Conservation (phyloP, 1,140 invertebrate species). For the Homarus americanus region DNA sequence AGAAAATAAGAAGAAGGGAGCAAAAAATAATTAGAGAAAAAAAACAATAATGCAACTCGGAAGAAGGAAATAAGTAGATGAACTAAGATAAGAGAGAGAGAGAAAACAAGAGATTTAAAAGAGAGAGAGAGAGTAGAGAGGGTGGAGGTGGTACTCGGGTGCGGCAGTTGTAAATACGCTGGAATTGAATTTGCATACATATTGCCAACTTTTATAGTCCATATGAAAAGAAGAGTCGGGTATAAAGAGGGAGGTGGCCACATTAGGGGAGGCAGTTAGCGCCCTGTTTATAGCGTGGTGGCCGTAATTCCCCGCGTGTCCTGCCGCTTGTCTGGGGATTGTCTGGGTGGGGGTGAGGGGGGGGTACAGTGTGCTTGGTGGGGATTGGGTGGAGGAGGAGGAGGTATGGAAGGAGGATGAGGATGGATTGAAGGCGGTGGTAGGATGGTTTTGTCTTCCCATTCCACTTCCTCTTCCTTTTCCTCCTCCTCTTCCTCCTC, state of each 20-base stretch:
- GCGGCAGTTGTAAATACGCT: conserved; percentile 58
- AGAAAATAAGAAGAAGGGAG: background rate
- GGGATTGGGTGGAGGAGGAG: background rate
- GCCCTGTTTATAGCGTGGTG: conserved; percentile 18
- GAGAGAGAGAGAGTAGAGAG: background rate
- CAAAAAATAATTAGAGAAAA: no score
- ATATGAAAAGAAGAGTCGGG: conserved; percentile 57
- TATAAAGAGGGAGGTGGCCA: conserved; percentile 60
- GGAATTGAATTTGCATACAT: conserved; percentile 60
- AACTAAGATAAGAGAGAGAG: background rate
- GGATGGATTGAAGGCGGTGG: background rate
- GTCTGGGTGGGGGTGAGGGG: background rate
- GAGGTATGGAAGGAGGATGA: background rate
- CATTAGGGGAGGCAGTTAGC: conserved; percentile 4
- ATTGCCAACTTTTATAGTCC: conserved; percentile 61
- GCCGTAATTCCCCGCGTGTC: conserved; percentile 12
- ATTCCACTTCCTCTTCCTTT: no score
- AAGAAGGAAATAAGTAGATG: background rate
- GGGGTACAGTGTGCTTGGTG: background rate
- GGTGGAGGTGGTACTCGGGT: background rate
- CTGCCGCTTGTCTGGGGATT: background rate
- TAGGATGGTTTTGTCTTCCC: background rate
- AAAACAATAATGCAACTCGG: background rate
- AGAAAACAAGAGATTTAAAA: background rate
- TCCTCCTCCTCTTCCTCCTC: no score